Conservation (phyloP, 1,140 invertebrate species). For the Ceratina calcarata region DNA sequence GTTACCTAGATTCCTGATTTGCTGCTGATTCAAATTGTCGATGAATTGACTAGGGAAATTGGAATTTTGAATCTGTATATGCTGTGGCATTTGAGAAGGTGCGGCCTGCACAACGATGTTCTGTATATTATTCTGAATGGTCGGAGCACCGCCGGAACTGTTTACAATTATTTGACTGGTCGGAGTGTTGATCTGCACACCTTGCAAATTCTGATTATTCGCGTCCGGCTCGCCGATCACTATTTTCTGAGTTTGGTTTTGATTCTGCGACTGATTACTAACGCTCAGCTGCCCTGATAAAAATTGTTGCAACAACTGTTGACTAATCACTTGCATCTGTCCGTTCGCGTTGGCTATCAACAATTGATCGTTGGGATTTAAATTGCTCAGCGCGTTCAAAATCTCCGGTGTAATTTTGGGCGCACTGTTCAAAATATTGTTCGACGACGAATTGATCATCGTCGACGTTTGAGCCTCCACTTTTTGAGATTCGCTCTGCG, state of each 20-base stretch:
- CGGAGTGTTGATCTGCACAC: conserved; percentile 79
- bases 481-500: conserved; percentile 63
- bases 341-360: conserved; percentile 78
- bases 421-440: conserved; percentile 75
- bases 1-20: conserved; percentile 74
- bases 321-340: conserved; percentile 79
- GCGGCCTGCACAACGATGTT: conserved; percentile 79
- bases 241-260: conserved; percentile 77
- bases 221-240: conserved; percentile 77
- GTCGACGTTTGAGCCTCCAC: conserved; percentile 62
- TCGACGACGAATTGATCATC: conserved; percentile 71
- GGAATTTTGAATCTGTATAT: conserved; percentile 79
- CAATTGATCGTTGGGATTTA: conserved; percentile 79
- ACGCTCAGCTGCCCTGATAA: conserved; percentile 75
- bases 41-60: conserved; percentile 78
- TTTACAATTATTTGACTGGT: conserved; percentile 80
- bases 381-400: conserved; percentile 76
- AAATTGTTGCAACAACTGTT: conserved; percentile 77
- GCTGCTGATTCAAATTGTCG: conserved; percentile 79
- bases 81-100: conserved; percentile 77
- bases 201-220: conserved; percentile 75
- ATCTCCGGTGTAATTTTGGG: conserved; percentile 79
- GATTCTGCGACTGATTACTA: conserved; percentile 65
- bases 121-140: conserved; percentile 79
- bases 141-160: conserved; percentile 78